Conservation (phyloP, 2,888 invertebrate species). For the Prosapia bicincta region DNA sequence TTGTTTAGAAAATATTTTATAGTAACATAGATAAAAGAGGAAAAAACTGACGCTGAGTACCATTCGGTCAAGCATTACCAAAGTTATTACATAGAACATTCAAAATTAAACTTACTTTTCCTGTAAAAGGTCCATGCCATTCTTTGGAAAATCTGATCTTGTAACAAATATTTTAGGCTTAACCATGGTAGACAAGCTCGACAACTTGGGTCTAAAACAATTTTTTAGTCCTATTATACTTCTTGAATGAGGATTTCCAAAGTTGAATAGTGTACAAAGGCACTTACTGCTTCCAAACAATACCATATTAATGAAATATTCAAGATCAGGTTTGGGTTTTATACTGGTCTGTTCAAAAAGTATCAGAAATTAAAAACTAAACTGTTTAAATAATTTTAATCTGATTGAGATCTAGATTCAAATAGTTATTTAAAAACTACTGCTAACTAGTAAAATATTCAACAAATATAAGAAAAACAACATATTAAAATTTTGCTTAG, state of each 20-base stretch:
- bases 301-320: background rate
- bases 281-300: background rate
- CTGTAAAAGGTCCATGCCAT: slow-evolving; percentile 60
- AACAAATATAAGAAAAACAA: too few relatives aligned
- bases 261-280: background rate
- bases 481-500: too few relatives aligned
- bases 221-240: background rate
- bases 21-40: too few relatives aligned
- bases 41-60: too few relatives aligned
- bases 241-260: background rate
- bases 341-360: background rate
- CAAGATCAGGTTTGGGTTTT: background rate
- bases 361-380: background rate
- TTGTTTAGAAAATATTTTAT: too few relatives aligned
- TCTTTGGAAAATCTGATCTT: slow-evolving; percentile 62
- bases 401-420: too few relatives aligned
- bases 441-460: too few relatives aligned
- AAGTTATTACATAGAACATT: too few relatives aligned
- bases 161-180: slow-evolving; percentile 67
- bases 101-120: slow-evolving; percentile 55
- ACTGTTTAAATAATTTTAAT: too few relatives aligned
- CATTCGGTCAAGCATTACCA: too few relatives aligned
- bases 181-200: background rate
- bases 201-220: background rate
- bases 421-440: too few relatives aligned